phyloP scores from a whole-genome alignment of 2,797 vertebrate species.

The Lophotriccus pileatus region DNA sequence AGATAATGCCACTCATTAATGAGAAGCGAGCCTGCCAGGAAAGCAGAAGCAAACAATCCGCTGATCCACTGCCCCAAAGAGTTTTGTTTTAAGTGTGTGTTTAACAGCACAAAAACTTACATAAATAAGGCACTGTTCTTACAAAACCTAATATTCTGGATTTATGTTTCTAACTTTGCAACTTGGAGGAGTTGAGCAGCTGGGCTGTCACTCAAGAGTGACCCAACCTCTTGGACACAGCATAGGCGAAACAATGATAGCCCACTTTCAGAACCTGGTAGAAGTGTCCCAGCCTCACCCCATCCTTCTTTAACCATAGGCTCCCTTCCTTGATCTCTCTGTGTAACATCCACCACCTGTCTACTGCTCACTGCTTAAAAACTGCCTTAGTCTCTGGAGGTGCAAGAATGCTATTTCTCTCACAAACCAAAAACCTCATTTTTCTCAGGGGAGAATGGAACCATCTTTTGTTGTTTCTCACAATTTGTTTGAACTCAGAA shows the following conservation, averaged over 20 bases:
- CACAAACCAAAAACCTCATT: background rate
- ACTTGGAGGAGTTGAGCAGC: background rate
- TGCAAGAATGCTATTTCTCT: background rate
- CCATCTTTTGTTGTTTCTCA: background rate
- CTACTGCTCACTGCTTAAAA: background rate
- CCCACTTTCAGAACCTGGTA: slow-evolving; percentile 15
- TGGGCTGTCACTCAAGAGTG: background rate
- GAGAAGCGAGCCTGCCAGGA: background rate
- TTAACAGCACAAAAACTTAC: background rate
- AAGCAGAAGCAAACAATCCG: background rate
- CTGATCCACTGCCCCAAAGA: background rate
- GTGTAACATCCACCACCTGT: background rate
- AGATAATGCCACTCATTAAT: background rate
- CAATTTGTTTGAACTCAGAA: background rate
- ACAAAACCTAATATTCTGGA: background rate
- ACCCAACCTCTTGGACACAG: background rate
- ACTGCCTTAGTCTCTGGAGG: background rate
- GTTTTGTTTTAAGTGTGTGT: background rate
- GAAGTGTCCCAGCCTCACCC: background rate
- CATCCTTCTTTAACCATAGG: background rate
- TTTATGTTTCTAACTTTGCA: background rate
- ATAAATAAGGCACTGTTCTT: background rate
- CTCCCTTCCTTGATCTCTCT: background rate
- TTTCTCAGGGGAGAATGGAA: background rate
- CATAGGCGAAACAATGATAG: slow-evolving; percentile 24